Evolutionary conservation across 2,113 vertebrate genomes (phyloP).

Genomic region (Paedocypris sp.): DNA sequence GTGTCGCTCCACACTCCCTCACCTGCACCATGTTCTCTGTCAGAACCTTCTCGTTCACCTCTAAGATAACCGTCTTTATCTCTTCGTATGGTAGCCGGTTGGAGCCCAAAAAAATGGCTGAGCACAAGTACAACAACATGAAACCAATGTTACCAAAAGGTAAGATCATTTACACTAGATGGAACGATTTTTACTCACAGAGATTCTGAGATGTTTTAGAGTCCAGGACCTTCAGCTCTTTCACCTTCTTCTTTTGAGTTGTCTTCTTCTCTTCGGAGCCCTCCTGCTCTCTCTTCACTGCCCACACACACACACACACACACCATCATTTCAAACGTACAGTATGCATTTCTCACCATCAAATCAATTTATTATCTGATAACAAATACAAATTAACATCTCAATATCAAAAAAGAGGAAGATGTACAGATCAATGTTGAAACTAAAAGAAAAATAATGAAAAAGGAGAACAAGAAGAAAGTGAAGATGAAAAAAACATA

Average conservation of each 20-base stretch:
- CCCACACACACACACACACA: background rate
- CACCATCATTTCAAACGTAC: too few species aligned
- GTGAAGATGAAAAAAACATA: too few species aligned
- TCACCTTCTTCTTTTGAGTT: slow-evolving; percentile 74
- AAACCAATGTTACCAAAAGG: background rate
- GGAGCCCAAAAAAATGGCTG: slow-evolving; percentile 78
- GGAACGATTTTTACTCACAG: slow-evolving; percentile 58
- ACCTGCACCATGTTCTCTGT: slow-evolving; percentile 71
- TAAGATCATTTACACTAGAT: background rate
- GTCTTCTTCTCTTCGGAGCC: slow-evolving; percentile 63
- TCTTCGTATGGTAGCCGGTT: slow-evolving; percentile 74
- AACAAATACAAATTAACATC: too few species aligned
- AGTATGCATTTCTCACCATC: too few species aligned
- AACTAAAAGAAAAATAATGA: too few species aligned
- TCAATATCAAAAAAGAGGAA: too few species aligned
- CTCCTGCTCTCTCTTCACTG: slow-evolving; percentile 72
- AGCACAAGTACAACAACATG: background rate
- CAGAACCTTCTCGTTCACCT: slow-evolving; percentile 70
- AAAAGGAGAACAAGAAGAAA: too few species aligned
- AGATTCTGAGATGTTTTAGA: slow-evolving; percentile 71
- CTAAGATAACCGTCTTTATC: slow-evolving; percentile 69
- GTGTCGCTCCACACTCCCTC: background rate
- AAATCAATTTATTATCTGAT: too few species aligned
- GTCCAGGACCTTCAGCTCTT: slow-evolving; percentile 75
- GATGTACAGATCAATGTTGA: too few species aligned